Evolutionary conservation across 1,140 invertebrate genomes (phyloP).

Genomic region (Rhynchophorus ferrugineus): DNA sequence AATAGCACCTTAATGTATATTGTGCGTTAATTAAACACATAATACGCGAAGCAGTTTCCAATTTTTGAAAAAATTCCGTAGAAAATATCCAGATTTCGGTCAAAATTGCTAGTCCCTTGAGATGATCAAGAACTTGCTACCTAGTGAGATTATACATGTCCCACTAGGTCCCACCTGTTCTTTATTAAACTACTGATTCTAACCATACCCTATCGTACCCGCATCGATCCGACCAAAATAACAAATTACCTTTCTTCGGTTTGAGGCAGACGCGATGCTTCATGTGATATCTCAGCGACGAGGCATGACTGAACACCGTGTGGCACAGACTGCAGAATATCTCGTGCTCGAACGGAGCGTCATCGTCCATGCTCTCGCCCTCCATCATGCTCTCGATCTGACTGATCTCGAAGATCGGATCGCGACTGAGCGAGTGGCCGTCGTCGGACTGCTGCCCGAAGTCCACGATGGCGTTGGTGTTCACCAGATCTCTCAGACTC

Average conservation of each 20-base stretch:
- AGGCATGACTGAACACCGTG: conserved; percentile 13
- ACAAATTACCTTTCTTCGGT: conserved; percentile 11
- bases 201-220: too few relatives aligned
- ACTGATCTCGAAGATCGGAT: neutral
- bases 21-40: too few relatives aligned
- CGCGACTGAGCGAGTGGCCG: neutral
- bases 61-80: too few relatives aligned
- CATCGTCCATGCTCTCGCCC: neutral
- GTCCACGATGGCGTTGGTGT: conserved; percentile 1
- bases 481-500: neutral
- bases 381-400: neutral
- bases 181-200: too few relatives aligned
- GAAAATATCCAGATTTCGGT: too few relatives aligned
- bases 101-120: too few relatives aligned
- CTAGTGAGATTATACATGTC: too few relatives aligned
- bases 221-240: too few relatives aligned
- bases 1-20: too few relatives aligned
- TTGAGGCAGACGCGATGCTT: conserved; percentile 18
- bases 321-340: conserved; percentile 15
- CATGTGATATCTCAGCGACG: conserved; percentile 16
- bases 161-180: too few relatives aligned
- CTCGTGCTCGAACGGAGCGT: neutral
- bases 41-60: too few relatives aligned
- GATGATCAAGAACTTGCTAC: too few relatives aligned
- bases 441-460: neutral